Percentiles rank a stretch among this genome's conserved stretches.
Conservation (phyloP, 2,113 vertebrate genomes). For the Dicerorhinus sumatrensis region DNA sequence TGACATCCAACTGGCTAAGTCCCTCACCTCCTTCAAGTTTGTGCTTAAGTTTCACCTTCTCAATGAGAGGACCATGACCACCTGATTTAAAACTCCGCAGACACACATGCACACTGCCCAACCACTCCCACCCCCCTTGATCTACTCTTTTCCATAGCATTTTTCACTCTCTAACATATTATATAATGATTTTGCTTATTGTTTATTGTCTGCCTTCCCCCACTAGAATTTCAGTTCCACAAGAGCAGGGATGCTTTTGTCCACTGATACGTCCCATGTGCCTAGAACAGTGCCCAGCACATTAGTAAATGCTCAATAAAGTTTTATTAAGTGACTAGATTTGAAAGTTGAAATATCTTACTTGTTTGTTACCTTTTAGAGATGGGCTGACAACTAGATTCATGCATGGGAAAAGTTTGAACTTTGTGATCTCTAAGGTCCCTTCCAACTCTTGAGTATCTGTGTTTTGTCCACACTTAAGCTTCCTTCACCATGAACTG, state of each 20-base stretch:
- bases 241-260: background rate
- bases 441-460: background rate
- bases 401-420: background rate
- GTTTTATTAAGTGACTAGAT: background rate
- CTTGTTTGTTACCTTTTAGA: background rate
- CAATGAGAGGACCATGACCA: background rate
- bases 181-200: background rate
- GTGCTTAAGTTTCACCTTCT: background rate
- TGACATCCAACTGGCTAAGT: background rate
- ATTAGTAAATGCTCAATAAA: background rate
- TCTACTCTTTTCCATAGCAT: background rate
- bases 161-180: background rate
- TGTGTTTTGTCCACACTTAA: background rate
- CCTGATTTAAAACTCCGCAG: background rate
- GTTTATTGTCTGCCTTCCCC: too few species aligned
- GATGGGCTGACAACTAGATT: background rate
- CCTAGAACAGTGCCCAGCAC: background rate
- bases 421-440: background rate
- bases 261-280: background rate
- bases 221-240: too few species aligned
- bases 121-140: background rate
- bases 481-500: background rate
- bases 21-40: background rate
- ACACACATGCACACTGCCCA: background rate
- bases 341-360: background rate